These are phyloP conservation scores for Euzophera pinguis DNA, from an alignment of 2,888 invertebrate genomes.

Conservation along the genomic window DNA sequence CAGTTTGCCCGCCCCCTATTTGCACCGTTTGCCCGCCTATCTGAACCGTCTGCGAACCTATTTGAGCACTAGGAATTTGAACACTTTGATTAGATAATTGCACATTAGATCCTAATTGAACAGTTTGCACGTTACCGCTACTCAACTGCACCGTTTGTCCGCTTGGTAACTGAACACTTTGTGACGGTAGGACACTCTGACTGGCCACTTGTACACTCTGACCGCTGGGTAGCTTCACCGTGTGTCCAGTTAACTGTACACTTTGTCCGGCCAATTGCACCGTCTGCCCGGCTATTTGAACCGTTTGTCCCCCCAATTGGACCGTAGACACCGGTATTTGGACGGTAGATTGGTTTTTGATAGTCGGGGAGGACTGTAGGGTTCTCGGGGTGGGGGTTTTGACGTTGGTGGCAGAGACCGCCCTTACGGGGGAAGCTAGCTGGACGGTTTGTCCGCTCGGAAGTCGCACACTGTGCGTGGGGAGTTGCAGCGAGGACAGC, in stretches of 20 bases:
- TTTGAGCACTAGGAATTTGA: conserved; percentile 33
- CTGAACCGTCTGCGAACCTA: conserved; percentile 45
- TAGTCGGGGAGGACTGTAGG: conserved; percentile 36
- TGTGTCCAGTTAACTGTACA: conserved; percentile 67
- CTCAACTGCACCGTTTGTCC: conserved; percentile 59
- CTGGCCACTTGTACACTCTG: conserved; percentile 61
- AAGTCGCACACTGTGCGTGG: conserved; percentile 60
- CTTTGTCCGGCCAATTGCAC: conserved; percentile 63
- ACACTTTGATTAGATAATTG: conserved; percentile 40
- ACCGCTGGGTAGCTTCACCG: conserved; percentile 67
- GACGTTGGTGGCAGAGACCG: conserved; percentile 34
- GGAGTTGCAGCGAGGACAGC: conserved; percentile 53
- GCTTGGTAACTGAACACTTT: conserved; percentile 52
- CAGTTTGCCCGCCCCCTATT: conserved; percentile 54
- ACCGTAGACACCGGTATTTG: conserved; percentile 62
- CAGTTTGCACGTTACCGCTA: conserved; percentile 48
- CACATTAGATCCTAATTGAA: conserved; percentile 41
- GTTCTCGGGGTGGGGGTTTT: conserved; percentile 42
- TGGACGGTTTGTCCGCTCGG: conserved; percentile 69
- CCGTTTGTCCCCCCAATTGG: conserved; percentile 57
- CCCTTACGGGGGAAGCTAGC: conserved; percentile 50
- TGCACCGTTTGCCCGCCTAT: conserved; percentile 68
- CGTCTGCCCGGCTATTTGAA: conserved; percentile 62
- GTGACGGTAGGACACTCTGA: conserved; percentile 52
- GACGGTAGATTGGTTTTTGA: conserved; percentile 29